phyloP scores from a whole-genome alignment of 2,797 vertebrate genomes.

The Phoeniculus purpureus region DNA sequence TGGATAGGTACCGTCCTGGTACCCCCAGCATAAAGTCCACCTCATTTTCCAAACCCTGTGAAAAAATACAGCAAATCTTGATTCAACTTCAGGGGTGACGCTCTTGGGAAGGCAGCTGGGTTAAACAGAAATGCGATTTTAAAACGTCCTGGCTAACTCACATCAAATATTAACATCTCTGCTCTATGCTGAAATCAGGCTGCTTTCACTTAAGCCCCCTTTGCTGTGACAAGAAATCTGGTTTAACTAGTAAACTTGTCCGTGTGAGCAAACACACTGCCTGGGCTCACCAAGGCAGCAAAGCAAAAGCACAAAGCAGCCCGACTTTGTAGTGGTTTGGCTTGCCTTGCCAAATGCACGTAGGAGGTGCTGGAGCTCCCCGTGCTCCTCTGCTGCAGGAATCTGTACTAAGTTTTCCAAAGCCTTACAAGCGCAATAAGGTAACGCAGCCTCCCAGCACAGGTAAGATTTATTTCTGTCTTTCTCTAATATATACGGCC shows the following conservation, averaged over 20 bases:
- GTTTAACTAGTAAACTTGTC: background rate
- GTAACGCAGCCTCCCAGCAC: conserved; percentile 9
- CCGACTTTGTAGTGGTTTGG: rapidly evolving
- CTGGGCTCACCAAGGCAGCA: background rate
- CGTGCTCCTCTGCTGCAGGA: background rate
- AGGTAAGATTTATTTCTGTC: conserved; percentile 58
- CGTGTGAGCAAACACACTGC: background rate
- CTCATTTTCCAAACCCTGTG: background rate
- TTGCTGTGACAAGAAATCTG: background rate
- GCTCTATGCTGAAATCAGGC: background rate
- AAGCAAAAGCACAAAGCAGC: background rate
- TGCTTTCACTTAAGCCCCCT: background rate
- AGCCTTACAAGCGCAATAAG: conserved; percentile 40
- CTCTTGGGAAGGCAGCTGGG: background rate
- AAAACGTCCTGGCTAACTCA: background rate
- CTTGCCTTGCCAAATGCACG: background rate
- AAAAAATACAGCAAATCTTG: background rate
- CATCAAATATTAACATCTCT: background rate
- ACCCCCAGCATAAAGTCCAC: background rate
- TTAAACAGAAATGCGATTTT: conserved; percentile 24
- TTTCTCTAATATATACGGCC: conserved; percentile 18
- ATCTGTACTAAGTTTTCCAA: conserved; percentile 33
- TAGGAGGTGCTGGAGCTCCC: conserved; percentile 17
- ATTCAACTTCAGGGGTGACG: background rate
- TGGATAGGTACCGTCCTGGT: rapidly evolving